Evolutionary conservation across 2,888 invertebrate species (phyloP).

Genomic region (Archaeoteleia sp.): DNA sequence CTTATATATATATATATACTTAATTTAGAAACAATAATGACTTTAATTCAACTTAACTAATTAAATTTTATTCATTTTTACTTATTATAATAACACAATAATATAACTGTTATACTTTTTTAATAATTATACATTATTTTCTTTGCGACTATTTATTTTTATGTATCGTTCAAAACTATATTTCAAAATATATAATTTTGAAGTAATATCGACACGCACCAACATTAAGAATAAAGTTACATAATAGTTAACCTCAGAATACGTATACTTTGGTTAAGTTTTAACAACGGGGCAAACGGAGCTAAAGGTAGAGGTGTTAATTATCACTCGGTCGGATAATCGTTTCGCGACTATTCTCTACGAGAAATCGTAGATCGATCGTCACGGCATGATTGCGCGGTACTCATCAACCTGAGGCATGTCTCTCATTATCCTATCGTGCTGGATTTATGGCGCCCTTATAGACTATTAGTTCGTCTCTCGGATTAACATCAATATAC

Average conservation of each 20-base stretch:
- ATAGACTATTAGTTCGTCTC: conserved; percentile 46
- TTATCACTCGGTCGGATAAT: conserved; percentile 28
- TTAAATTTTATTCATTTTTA: no score
- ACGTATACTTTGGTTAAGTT: conserved; percentile 4
- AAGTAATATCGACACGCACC: no score
- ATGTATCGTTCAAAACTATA: no score
- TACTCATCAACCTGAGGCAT: conserved; percentile 40
- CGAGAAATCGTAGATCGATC: conserved; percentile 8
- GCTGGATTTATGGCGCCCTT: conserved; percentile 40
- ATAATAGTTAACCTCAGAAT: background rate
- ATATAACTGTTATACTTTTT: no score
- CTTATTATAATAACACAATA: no score
- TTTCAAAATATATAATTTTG: no score
- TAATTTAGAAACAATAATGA: no score
- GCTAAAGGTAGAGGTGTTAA: conserved; percentile 21
- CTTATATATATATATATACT: no score
- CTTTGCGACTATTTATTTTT: no score
- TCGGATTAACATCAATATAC: conserved; percentile 54
- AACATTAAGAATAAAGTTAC: no score
- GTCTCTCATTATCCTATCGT: conserved; percentile 50
- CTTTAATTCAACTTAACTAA: no score
- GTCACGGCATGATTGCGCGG: conserved; percentile 23
- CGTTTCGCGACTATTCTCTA: conserved; percentile 2
- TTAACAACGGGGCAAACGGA: background rate
- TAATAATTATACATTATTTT: no score